Base-by-base conservation (phyloP, 2,888 invertebrate species). In the Arctia plantaginis region DNA sequence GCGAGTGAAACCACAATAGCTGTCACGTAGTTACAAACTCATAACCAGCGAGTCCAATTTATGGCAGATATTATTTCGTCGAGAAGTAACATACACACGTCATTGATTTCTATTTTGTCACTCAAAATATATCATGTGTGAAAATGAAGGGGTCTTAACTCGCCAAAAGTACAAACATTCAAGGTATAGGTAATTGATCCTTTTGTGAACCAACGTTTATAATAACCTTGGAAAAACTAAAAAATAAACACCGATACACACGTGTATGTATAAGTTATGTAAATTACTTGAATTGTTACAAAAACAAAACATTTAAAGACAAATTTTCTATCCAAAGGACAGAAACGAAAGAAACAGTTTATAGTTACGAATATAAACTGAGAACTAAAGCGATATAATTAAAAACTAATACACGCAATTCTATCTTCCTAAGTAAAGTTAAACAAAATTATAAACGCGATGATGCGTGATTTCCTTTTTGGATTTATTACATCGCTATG, bases 11-110 rank as follows among this genome's bases (percentile, higher is more conserved):
- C 87, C 86, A 93, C 90, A 93, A 93, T 91, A 90, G 87, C 90
- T 88, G 92, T 90, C 93, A 92, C 92, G 92, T 90, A 91, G 89
- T 93, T 87, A 89, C 89, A 89, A 91, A 90, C 92, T 93, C 92
- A 92, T 93, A 93, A 92, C 92, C 92, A 91, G 92, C 89, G 90
- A 89, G 90, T 90, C 81, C 88, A 91, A 93, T 93, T 92, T 92
- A 93, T 92, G 88, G 88, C 82, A 83, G 86, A 88, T 88, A 90
- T 89, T 91, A 88, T 84, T 76, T 69, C 72, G 64, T 41, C 23
- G 70, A 72, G 73, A 73, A 68, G 68, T 70, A 68, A 72, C 74
- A 79, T 72, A 78, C 62, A 79, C 71, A 71, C 66, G 33, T 74
- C 76, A 66, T 73, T 71, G 72, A 81, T 71, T 77, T 59, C 35